Base-by-base conservation (phyloP, 2,888 invertebrate genomes). In the Drosophila paranaensis region DNA sequence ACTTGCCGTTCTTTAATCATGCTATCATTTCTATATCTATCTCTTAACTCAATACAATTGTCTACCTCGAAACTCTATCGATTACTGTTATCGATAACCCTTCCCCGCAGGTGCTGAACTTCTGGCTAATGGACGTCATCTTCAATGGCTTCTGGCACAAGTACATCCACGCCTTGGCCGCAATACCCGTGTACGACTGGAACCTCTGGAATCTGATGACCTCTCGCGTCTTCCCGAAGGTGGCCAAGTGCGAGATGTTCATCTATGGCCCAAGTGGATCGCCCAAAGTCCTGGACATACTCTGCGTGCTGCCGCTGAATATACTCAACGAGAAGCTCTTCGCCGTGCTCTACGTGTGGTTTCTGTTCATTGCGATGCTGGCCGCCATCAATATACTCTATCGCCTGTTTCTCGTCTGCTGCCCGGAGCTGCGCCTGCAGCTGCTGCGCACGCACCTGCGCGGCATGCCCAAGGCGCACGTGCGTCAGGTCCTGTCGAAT, bases 241-340 rank as follows among this genome's bases (percentile, higher is more conserved):
- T 97, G 54, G 97, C 97, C 16, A 98, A 97, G 92, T 98, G 97
- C 92, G 95, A 95, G 57, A 97, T 97, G 94, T 95, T 96, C 93
- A 96, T 97, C 91, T 97, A 95, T 92, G 97, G 97, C 93, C 95
- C 96, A 0, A 96, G 97, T 4, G 97, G 97, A 2, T 94, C 95
- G 2, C 95, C 97, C 57, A 96, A 97, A 92, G 94, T 95, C 74
- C 95, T 96, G 92, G 97, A 97, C 90, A 96, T 80, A 10, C 93
- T 97, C 0, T 97, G 97, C 81, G 94, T 96, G 11, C 93, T 97
- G 9, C 95, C 96, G 0, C 88, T 97, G 20, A 97, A 97, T 88
- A 95, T 96, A 74, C 94, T 97, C 46, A 96, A 97, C 85, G 96
- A 96, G 90, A 97, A 96, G 90, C 94, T 96, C 74, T 96, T 95